phyloP scores from a whole-genome alignment of 2,797 vertebrate genomes.

The Platalea minor region DNA sequence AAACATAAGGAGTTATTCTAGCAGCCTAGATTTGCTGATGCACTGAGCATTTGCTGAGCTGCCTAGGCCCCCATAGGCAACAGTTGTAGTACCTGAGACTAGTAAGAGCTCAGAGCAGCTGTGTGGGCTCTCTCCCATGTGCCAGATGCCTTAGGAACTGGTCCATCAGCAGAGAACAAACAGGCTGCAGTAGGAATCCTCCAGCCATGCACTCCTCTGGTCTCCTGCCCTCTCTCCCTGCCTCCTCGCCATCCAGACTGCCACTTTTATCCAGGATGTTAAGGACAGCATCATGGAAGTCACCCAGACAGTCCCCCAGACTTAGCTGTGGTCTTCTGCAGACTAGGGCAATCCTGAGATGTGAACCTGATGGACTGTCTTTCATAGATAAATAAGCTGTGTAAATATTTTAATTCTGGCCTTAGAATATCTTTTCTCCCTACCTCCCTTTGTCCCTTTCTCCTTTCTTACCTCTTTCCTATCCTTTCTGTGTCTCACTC shows the following conservation, averaged over 20 bases:
- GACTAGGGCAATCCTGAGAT: not conserved
- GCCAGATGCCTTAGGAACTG: not conserved
- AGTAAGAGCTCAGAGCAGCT: not conserved
- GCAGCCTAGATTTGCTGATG: not conserved
- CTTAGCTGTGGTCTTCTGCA: not conserved
- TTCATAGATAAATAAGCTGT: not conserved
- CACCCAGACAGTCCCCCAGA: not conserved
- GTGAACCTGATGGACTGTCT: not conserved
- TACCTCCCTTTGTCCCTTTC: slow-evolving; percentile 2
- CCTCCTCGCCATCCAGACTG: not conserved
- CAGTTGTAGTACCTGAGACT: not conserved
- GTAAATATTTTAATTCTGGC: slow-evolving; percentile 46
- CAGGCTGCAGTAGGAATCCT: not conserved
- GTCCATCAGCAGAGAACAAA: not conserved
- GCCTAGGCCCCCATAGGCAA: not conserved
- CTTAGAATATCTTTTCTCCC: slow-evolving; percentile 8
- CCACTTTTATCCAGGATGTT: not conserved
- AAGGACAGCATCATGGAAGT: not conserved
- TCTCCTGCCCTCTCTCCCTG: not conserved
- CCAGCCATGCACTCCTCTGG: accelerated
- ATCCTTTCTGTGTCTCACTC: slow-evolving; percentile 40
- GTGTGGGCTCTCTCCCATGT: not conserved
- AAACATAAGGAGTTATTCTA: not conserved
- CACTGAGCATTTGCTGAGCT: not conserved
- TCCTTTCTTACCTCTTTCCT: slow-evolving; percentile 22